phyloP scores from a whole-genome alignment of 2,797 vertebrate genomes.

The Bryconaethiops microstoma region DNA sequence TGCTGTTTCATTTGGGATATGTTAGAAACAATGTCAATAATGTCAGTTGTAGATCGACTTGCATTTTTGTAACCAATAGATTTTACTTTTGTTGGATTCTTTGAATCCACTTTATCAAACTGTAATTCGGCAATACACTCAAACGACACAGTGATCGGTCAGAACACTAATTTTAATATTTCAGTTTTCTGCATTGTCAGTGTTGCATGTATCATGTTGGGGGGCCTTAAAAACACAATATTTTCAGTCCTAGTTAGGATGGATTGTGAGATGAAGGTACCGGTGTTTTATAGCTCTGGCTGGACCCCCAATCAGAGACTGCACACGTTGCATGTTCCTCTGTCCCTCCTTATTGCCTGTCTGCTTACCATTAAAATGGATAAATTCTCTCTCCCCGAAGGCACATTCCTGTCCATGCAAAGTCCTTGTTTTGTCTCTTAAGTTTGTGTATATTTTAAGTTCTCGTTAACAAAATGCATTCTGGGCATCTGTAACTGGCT shows the following conservation, averaged over 20 bases:
- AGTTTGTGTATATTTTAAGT: neutral
- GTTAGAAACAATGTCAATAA: too few species aligned
- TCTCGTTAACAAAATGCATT: conserved; percentile 36
- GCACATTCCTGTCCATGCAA: conserved; percentile 12
- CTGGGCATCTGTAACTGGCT: conserved; percentile 29
- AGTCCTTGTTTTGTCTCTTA: neutral
- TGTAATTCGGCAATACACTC: too few species aligned
- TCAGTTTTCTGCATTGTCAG: neutral
- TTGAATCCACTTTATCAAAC: too few species aligned
- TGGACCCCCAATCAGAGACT: neutral
- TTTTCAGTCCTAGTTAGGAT: neutral
- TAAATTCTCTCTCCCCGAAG: neutral
- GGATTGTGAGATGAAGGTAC: neutral
- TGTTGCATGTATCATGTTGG: neutral
- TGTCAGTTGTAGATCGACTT: too few species aligned
- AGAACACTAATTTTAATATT: neutral
- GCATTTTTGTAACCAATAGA: too few species aligned
- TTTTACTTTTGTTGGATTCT: too few species aligned
- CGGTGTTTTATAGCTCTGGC: neutral
- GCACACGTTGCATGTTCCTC: neutral
- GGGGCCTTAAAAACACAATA: neutral
- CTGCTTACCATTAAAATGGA: neutral
- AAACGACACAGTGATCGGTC: neutral
- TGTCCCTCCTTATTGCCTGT: neutral
- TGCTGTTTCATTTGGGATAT: too few species aligned